Evolutionary conservation across 2,113 vertebrate species (phyloP).

Genomic region (Anguilla rostrata): DNA sequence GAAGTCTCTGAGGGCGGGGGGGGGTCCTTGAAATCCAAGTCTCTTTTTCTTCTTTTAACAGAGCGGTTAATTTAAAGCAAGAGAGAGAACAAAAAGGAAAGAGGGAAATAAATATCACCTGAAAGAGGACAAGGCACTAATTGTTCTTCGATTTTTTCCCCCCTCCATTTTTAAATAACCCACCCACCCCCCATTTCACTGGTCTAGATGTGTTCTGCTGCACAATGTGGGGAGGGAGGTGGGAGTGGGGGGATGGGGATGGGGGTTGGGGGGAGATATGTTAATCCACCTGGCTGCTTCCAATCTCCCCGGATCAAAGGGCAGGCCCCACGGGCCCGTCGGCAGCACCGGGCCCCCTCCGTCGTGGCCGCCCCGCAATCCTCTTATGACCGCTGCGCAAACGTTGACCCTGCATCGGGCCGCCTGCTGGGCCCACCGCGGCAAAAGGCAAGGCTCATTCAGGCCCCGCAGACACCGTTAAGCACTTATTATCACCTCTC

Average conservation of each 20-base stretch:
- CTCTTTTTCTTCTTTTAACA: neutral
- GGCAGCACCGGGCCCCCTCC: neutral
- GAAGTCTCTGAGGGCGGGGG: neutral
- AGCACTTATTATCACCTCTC: slow-evolving; percentile 14
- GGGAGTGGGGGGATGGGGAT: neutral
- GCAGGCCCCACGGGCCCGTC: neutral
- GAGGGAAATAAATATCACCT: neutral
- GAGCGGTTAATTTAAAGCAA: slow-evolving; percentile 7
- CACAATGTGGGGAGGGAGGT: neutral
- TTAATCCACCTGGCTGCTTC: slow-evolving; percentile 30
- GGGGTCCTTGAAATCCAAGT: neutral
- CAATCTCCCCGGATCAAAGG: slow-evolving; percentile 24
- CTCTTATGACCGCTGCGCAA: slow-evolving; percentile 31
- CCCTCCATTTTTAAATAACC: neutral
- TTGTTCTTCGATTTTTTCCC: neutral
- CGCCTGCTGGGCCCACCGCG: slow-evolving; percentile 1
- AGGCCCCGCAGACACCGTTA: neutral
- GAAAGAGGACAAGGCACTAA: neutral
- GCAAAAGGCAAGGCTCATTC: slow-evolving; percentile 16
- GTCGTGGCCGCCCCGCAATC: slow-evolving; percentile 5
- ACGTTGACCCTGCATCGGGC: slow-evolving; percentile 22
- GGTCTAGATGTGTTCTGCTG: neutral
- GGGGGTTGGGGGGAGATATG: neutral
- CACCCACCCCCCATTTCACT: neutral
- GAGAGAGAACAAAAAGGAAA: neutral